phyloP scores from a whole-genome alignment of 2,888 invertebrate species.

The Phoronis australis region DNA sequence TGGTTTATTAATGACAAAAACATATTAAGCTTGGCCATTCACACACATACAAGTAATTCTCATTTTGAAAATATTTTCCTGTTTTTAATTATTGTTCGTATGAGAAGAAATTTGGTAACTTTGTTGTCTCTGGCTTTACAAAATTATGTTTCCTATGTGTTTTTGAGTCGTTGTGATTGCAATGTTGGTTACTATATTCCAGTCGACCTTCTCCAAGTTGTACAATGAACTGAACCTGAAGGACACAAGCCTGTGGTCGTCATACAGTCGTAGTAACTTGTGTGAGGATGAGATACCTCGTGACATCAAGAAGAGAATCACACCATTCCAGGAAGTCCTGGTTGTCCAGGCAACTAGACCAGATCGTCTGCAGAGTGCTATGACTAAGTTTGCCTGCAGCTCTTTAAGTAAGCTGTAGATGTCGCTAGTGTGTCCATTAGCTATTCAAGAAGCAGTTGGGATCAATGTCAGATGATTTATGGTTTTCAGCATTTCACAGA shows the following conservation, averaged over 20 bases:
- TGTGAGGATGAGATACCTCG: slow-evolving; percentile 63
- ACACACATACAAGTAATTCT: too few species aligned
- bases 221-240: slow-evolving; percentile 62
- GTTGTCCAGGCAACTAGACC: slow-evolving; percentile 75
- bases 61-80: too few species aligned
- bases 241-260: slow-evolving; percentile 64
- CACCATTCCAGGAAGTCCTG: slow-evolving; percentile 75
- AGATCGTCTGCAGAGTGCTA: slow-evolving; percentile 72
- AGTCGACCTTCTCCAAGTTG: slow-evolving; percentile 62
- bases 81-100: too few species aligned
- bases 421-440: not conserved
- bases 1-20: too few species aligned
- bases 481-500: too few species aligned
- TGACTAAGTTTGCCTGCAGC: slow-evolving; percentile 67
- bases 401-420: slow-evolving; percentile 42
- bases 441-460: not conserved
- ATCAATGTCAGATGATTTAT: too few species aligned
- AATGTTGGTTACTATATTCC: slow-evolving; percentile 17
- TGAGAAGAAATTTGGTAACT: too few species aligned
- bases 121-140: too few species aligned
- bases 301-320: slow-evolving; percentile 58
- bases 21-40: too few species aligned
- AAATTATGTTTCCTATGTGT: too few species aligned
- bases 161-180: not conserved
- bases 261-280: slow-evolving; percentile 63